Base-by-base conservation (phyloP, 2,888 invertebrate genomes). In the Campoplex capitator region DNA sequence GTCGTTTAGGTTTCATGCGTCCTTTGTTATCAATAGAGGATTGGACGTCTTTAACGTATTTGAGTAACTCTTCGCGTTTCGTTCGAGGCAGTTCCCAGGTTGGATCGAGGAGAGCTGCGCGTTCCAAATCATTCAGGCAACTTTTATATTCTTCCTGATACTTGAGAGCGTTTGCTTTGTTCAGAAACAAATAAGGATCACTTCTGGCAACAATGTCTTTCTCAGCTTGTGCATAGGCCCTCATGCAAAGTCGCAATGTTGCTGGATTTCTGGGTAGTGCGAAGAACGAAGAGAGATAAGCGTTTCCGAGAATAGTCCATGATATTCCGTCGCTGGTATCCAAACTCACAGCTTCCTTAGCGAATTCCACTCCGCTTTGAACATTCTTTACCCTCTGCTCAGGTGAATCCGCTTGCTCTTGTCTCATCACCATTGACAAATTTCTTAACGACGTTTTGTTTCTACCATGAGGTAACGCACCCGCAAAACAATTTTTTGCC, bases 261-360 rank as follows among this genome's bases (percentile, higher is more conserved):
- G 96, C 95, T 0, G 97, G 97, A 91, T 97, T 96, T 92, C 98
- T 98, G 2, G 96, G 95, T 51, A 97, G 95, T 67, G 96, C 96
- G 93, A 98, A 98, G 94, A 97, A 98, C 80, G 96, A 96, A 78
- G 97, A 97, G 85, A 98, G 94, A 93, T 98, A 97, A 0, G 98
- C 97, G 95, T 98, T 98, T 42, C 98, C 98, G 74, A 98, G 95
- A 79, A 98, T 96, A 77, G 96, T 95, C 98, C 98, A 98, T 0
- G 98, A 98, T 9, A 96, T 95, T 0, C 98, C 98, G 95, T 98
- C 98, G 76, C 95, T 95, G 11, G 97, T 96, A 92, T 98, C 97
- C 48, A 97, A 93, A 73, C 97, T 95, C 0, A 98, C 97, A 0
- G 98, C 98, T 91, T 98, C 97, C 93, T 97, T 97, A 0, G 98